Evolutionary conservation across 2,113 vertebrate species (phyloP), one percentile per base, ranked within the genome.

Genomic region (Rhadina sibilatrix): DNA sequence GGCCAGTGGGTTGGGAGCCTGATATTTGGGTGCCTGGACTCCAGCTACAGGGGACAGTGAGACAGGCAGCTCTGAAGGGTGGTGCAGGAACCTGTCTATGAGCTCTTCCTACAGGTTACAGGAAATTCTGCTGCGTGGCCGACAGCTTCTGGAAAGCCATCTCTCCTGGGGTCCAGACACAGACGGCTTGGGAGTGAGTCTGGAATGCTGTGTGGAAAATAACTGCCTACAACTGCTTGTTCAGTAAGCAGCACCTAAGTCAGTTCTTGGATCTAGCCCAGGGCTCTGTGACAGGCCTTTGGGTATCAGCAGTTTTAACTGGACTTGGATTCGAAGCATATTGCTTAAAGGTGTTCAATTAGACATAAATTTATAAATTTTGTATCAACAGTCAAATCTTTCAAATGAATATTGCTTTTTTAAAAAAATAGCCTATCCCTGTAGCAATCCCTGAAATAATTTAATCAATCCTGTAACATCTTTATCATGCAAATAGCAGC

Each of bases 401-500:
- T 88, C 91, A 96, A 96, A 95, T 57, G 44, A 89, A 94, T 97
- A 96, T 96, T 97, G 94, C 97, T 97, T 96, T 90, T 94, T 71
- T 40, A 71, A 86, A 92, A 96, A 94, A 76, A 85, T 65, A 89
- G 6, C 52, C 93, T 93, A 66, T 68, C 78, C 88, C 91, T 91
- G 77, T 86, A 95, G 66, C 92, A 90, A 91, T 97, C 97, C 97
- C 97, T 97, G 97, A 97, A 97, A 96, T 89, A 81, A 89, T 92
- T 92, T 93, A 40, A 40, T 40, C 14, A 40, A 40, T 96, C 83
- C 89, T 77, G 86, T 88, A 93, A 95, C 86, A 60, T 93, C 88
- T 86, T 81, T 90, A 20, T 92, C 96, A 96, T 95, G 95, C 95
- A 95, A 94, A 94, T 94, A 96, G 93, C 94, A 97, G 96, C 96